A percentile compares a stretch with the other conserved stretches of the same genome.
These are phyloP conservation scores for Desmophyllum pertusum DNA, from an alignment of 92 coral and sea anemone genomes.

Conservation along the genomic window DNA sequence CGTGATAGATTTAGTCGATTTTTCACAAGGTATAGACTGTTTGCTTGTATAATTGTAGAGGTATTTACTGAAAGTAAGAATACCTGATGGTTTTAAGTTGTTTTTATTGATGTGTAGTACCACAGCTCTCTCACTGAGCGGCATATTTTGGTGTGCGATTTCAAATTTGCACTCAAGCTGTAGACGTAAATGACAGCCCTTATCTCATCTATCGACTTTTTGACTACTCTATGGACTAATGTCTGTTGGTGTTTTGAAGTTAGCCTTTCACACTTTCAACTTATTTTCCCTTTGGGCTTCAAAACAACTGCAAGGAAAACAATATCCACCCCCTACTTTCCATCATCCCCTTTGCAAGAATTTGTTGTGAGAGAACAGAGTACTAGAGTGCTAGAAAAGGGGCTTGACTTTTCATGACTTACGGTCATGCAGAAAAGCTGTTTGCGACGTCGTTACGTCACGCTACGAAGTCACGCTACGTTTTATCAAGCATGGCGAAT, in stretches of 20 bases:
- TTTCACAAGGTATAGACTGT: neutral
- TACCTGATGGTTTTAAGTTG: neutral
- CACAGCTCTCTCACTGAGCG: neutral
- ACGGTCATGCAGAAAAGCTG: neutral
- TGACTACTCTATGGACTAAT: neutral
- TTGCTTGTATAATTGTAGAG: neutral
- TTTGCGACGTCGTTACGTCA: neutral
- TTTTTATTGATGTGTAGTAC: neutral
- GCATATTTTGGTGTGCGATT: neutral
- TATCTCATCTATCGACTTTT: neutral
- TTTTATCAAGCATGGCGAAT: neutral
- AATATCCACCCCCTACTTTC: neutral
- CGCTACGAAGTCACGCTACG: neutral
- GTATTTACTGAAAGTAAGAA: neutral
- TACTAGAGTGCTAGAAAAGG: neutral
- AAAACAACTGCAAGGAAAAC: neutral
- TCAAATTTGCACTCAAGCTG: neutral
- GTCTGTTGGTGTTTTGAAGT: slow-evolving; percentile 30
- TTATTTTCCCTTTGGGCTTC: neutral
- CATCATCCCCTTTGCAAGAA: neutral
- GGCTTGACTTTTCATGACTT: neutral
- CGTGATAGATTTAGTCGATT: neutral
- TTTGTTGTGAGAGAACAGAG: slow-evolving; percentile 4
- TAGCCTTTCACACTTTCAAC: neutral
- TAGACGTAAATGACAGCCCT: neutral